phyloP scores from a whole-genome alignment of 2,797 vertebrate genomes.

The Pangasius mekongensis region DNA sequence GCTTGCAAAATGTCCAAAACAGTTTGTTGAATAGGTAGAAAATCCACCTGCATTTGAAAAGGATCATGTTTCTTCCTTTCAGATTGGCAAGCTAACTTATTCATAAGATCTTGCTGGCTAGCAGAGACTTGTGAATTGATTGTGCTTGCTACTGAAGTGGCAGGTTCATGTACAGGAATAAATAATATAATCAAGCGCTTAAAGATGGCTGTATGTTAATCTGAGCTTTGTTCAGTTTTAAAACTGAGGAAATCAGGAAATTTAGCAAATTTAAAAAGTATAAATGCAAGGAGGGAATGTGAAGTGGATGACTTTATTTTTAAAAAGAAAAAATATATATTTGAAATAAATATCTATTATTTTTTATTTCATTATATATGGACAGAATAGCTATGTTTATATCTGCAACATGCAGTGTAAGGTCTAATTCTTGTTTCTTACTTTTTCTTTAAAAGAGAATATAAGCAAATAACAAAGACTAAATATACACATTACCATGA shows the following conservation, averaged over 20 bases:
- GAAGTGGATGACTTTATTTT: neutral
- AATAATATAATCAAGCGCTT: neutral
- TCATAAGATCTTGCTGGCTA: neutral
- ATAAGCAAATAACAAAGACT: too few relatives aligned
- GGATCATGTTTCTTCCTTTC: neutral
- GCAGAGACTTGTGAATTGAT: neutral
- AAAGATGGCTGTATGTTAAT: neutral
- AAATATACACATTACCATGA: neutral
- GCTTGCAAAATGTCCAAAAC: neutral
- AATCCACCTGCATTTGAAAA: neutral
- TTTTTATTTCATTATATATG: neutral
- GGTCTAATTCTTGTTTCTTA: neutral
- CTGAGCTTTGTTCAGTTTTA: neutral
- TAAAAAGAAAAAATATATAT: neutral
- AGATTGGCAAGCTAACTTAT: neutral
- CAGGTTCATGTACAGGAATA: neutral
- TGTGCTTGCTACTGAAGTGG: neutral
- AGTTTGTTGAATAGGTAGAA: neutral
- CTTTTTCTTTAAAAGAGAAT: neutral
- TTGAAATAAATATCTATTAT: neutral
- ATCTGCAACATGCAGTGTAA: too few relatives aligned
- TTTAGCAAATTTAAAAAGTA: neutral
- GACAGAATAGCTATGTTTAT: neutral
- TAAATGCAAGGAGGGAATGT: neutral
- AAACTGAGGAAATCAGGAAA: neutral